Percentiles rank a stretch among this genome's conserved stretches.
These are phyloP conservation scores for Lamprologus sp. DNA, from an alignment of 2,113 vertebrate genomes.

Conservation along the genomic window DNA sequence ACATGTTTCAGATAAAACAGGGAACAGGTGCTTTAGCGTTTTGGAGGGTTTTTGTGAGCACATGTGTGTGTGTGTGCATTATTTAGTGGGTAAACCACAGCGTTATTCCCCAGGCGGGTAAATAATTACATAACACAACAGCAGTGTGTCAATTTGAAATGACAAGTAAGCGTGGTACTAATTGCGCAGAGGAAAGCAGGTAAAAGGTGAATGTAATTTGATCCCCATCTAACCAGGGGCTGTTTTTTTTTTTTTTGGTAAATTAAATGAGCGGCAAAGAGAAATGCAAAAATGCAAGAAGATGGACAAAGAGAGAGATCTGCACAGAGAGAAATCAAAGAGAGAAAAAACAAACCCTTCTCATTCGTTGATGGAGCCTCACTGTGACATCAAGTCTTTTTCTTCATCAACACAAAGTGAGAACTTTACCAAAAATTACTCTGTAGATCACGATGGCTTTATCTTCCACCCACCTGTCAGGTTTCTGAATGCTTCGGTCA, in stretches of 20 bases:
- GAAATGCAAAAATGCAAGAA: background rate
- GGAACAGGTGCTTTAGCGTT: background rate
- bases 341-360: background rate
- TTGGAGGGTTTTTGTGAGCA: background rate
- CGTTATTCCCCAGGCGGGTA: slow-evolving; percentile 23
- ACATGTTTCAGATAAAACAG: slow-evolving; percentile 8
- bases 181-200: slow-evolving; percentile 46
- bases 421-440: background rate
- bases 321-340: background rate
- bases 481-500: background rate
- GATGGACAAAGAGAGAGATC: background rate
- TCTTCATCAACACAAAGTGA: background rate
- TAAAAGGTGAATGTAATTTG: slow-evolving; percentile 47
- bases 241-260: background rate
- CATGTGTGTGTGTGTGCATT: background rate
- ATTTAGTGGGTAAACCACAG: slow-evolving; percentile 27
- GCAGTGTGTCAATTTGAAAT: slow-evolving; percentile 45
- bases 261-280: slow-evolving; percentile 1
- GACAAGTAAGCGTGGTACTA: slow-evolving; percentile 47
- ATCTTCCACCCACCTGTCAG: background rate
- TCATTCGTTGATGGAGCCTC: background rate
- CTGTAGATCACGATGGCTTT: background rate
- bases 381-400: background rate
- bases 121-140: slow-evolving; percentile 56
- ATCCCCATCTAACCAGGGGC: slow-evolving; percentile 45